Evolutionary conservation across 2,888 invertebrate species (phyloP).

Genomic region (Drosophila koepferae): DNA sequence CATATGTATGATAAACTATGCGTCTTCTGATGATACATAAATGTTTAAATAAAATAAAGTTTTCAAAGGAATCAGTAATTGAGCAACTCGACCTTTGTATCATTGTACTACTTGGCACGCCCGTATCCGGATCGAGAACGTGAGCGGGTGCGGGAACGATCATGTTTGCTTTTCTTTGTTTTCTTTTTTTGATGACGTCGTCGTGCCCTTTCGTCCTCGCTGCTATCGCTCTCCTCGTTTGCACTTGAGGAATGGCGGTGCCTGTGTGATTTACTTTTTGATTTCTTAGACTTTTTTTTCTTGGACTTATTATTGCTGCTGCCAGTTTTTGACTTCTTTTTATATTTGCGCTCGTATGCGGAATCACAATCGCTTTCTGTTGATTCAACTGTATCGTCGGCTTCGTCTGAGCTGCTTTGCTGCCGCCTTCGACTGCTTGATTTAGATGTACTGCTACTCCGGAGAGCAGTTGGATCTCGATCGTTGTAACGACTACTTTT

Average conservation of each 20-base stretch:
- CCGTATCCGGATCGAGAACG: conserved; percentile 65
- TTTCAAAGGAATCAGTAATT: conserved; percentile 57
- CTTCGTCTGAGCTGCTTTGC: conserved; percentile 64
- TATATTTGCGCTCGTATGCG: conserved; percentile 66
- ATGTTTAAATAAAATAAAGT: conserved; percentile 70
- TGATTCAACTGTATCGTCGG: conserved; percentile 69
- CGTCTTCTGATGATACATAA: conserved; percentile 53
- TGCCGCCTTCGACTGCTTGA: conserved; percentile 35
- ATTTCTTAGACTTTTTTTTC: conserved; percentile 71
- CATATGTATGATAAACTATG: conserved; percentile 58
- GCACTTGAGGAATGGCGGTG: conserved; percentile 29
- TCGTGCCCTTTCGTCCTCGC: conserved; percentile 31
- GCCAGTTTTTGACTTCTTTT: conserved; percentile 58
- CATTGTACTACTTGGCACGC: conserved; percentile 43
- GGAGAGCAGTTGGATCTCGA: conserved; percentile 25
- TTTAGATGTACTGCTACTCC: conserved; percentile 41
- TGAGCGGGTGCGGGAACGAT: conserved; percentile 81
- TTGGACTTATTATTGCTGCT: conserved; percentile 62
- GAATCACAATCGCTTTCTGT: conserved; percentile 73
- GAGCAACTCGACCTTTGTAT: neutral
- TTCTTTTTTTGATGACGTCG: conserved; percentile 80
- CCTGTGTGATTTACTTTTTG: conserved; percentile 65
- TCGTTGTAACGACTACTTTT: conserved; percentile 42
- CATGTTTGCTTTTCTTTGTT: conserved; percentile 84
- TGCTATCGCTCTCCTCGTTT: conserved; percentile 26